These are phyloP conservation scores for Chrysolina haemoptera DNA, from an alignment of 2,888 invertebrate genomes.

Conservation along the genomic window DNA sequence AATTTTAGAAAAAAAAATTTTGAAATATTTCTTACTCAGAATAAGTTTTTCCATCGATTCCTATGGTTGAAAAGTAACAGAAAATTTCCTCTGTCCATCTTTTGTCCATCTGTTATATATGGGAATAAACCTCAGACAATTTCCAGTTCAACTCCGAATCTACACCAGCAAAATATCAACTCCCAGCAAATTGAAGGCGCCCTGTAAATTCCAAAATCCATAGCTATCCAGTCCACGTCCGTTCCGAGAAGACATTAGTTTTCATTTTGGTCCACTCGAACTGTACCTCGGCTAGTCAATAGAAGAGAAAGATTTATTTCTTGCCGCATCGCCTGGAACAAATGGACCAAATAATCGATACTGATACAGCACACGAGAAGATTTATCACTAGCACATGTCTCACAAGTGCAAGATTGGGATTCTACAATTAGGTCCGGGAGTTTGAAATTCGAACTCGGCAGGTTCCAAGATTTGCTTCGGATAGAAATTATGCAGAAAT, in stretches of 20 bases:
- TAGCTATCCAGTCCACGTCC: slow-evolving; percentile 33
- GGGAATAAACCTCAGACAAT: neutral
- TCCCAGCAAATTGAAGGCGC: neutral
- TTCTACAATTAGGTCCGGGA: neutral
- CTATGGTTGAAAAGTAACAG: no score
- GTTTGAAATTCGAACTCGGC: no score
- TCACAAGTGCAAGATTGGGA: slow-evolving; percentile 10
- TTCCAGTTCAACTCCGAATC: neutral
- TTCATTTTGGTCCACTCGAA: slow-evolving; percentile 49
- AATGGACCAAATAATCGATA: slow-evolving; percentile 70
- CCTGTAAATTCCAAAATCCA: slow-evolving; percentile 1
- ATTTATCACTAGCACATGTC: slow-evolving; percentile 64
- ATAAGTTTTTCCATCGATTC: no score
- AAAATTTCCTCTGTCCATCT: no score
- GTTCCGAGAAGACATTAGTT: slow-evolving; percentile 48
- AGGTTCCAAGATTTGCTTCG: no score
- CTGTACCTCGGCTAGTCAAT: slow-evolving; percentile 58
- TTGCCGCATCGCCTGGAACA: slow-evolving; percentile 66
- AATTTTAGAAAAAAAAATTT: no score
- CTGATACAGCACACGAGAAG: slow-evolving; percentile 66
- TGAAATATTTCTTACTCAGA: no score
- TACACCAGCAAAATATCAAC: slow-evolving; percentile 18
- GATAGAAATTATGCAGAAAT: no score
- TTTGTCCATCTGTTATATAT: no score
- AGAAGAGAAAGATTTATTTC: slow-evolving; percentile 66